These are phyloP conservation scores for Drosophila maculinotata DNA, from an alignment of 2,888 invertebrate genomes.

Conservation along the genomic window DNA sequence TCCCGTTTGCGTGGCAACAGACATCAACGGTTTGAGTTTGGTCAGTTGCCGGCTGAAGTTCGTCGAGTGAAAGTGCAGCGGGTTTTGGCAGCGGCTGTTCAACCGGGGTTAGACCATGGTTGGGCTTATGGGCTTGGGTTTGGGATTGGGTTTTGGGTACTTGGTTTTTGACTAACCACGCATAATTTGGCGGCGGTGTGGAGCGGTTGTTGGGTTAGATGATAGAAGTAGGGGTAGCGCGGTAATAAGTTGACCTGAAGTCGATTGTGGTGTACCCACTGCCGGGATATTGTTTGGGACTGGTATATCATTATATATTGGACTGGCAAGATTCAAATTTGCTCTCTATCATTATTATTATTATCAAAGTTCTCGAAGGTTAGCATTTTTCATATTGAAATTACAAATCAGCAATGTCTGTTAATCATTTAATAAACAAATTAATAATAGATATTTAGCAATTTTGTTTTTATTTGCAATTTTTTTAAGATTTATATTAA, in stretches of 20 bases:
- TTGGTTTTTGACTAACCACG: slow-evolving; percentile 14
- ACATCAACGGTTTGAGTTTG: slow-evolving; percentile 61
- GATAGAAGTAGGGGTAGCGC: neutral
- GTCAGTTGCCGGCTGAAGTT: slow-evolving; percentile 53
- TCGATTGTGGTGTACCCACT: slow-evolving; percentile 5
- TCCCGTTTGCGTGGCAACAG: slow-evolving; percentile 53
- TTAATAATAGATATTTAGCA: too few relatives aligned
- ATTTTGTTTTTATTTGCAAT: too few relatives aligned
- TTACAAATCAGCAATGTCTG: too few relatives aligned
- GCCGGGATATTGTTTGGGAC: too few relatives aligned
- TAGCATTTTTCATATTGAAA: too few relatives aligned
- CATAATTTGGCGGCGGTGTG: slow-evolving; percentile 8
- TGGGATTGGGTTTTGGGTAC: slow-evolving; percentile 3
- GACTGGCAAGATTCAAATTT: too few relatives aligned
- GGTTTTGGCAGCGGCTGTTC: slow-evolving; percentile 39
- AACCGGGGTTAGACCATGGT: slow-evolving; percentile 8
- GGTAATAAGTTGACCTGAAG: slow-evolving; percentile 39
- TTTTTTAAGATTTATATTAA: too few relatives aligned
- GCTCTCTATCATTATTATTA: too few relatives aligned
- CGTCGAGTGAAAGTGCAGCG: slow-evolving; percentile 73
- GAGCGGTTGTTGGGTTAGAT: neutral
- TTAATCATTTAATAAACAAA: too few relatives aligned
- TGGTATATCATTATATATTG: too few relatives aligned
- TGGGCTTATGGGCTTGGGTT: neutral
- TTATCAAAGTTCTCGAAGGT: too few relatives aligned